Base-by-base conservation (phyloP, 2,113 vertebrate species). In the Gallinago undulata region DNA sequence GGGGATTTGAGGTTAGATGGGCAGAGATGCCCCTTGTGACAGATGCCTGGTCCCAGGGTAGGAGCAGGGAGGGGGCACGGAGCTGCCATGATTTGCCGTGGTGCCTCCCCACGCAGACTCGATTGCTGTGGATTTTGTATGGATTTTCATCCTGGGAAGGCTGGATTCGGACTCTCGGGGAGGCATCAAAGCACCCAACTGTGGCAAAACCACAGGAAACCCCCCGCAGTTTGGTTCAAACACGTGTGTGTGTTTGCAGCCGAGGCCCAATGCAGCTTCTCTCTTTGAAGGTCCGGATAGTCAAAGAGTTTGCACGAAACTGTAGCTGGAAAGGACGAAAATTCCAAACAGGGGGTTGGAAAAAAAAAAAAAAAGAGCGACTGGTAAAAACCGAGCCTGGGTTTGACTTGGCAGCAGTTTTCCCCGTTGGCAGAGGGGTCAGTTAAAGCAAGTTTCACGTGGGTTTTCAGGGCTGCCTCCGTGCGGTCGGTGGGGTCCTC, bases 21-120 rank as follows among this genome's bases (percentile, higher is more conserved):
- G 24, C 39, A 87, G 92, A 74, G 62, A 30, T 64, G 31, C 37
- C 50, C 33, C 47, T 73, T 31, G 22, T 8, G 7, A 41, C 2
- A 3, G 35, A 7, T 2, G 0, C 3, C 0, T 85, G 51, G 35
- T 69, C 37, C 50, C 11, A 1, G 51, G 41, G 53, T 8, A 31
- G 80, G 48, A 53, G 31, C 51, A 73, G 48, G 37, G 64, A 75
- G 85, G 57, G 22, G 63, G 19, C 3, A 1, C 1, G 2, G 27
- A 56, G 45, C 66, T 0, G 0, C 45, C 18, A 17, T 27, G 17
- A 13, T 51, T 48, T 41, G 33, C 75, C 18, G 53, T 1, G 0
- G n/a, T 60, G 47, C 31, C 37, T 81, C 73, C 92, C 73, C 92
- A 30, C 50, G 23, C 22, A n/a, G n/a, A 12, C 19, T 30, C 27